Conservation (phyloP, 2,797 vertebrate genomes). For the Clarias fuscus region DNA sequence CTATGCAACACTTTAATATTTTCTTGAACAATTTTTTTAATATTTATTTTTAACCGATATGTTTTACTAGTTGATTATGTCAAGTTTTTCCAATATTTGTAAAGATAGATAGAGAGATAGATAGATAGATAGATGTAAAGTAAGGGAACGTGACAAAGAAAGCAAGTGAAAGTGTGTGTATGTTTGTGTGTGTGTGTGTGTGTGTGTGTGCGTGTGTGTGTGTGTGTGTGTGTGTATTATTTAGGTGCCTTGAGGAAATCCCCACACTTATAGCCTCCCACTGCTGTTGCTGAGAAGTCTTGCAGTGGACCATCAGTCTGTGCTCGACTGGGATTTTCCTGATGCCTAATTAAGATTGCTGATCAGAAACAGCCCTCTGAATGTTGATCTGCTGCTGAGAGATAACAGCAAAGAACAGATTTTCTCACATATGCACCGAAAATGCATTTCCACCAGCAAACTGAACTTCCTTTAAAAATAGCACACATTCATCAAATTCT, state of each 20-base stretch:
- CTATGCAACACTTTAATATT: neutral
- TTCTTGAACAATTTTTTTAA: neutral
- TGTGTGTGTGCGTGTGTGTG: slow-evolving; percentile 29
- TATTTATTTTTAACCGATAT: neutral
- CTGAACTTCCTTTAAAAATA: neutral
- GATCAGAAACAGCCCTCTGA: slow-evolving; percentile 26
- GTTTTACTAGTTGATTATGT: neutral
- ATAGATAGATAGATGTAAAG: neutral
- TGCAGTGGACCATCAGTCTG: slow-evolving; percentile 54
- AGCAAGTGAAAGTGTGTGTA: slow-evolving; percentile 12
- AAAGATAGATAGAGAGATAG: neutral
- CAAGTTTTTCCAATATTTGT: neutral
- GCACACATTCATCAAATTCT: neutral
- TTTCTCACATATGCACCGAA: neutral
- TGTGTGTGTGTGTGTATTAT: slow-evolving; percentile 40
- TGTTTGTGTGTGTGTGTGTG: neutral
- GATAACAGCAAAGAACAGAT: neutral
- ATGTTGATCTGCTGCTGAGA: slow-evolving; percentile 14
- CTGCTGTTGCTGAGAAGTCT: slow-evolving; percentile 59
- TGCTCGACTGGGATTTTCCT: slow-evolving; percentile 57
- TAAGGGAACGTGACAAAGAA: slow-evolving; percentile 16
- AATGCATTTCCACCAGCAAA: neutral
- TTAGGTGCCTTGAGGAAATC: slow-evolving; percentile 62
- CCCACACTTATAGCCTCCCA: slow-evolving; percentile 59
- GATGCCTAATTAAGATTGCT: slow-evolving; percentile 42